phyloP scores from a whole-genome alignment of 2,888 invertebrate species.

The Capitulum mitella region DNA sequence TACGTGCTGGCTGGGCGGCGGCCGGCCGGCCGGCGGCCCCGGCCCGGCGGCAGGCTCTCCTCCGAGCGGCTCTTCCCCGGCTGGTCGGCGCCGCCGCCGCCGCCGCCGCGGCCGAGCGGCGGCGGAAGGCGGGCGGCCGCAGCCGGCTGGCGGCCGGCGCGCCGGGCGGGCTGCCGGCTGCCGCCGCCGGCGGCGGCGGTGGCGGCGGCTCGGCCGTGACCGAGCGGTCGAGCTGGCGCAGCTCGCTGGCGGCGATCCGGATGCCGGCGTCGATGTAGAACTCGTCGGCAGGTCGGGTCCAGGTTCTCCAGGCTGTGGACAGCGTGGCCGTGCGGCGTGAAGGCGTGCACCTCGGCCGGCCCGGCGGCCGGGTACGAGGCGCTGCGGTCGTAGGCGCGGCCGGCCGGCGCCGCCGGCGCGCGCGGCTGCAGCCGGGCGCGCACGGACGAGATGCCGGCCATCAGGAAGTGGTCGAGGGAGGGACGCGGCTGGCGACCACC shows the following conservation, averaged over 20 bases:
- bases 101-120: not conserved
- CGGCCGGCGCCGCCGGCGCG: constrained; percentile 29
- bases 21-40: not conserved
- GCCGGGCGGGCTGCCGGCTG: not conserved
- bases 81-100: not conserved
- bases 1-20: constrained; percentile 11
- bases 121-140: not conserved
- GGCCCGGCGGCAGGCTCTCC: not conserved
- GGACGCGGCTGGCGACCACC: constrained; percentile 24
- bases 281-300: constrained; percentile 39
- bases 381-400: constrained; percentile 10
- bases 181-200: not conserved
- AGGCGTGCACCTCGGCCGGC: not conserved
- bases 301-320: constrained; percentile 36
- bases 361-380: constrained; percentile 17
- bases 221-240: constrained; percentile 24
- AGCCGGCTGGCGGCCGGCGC: not conserved
- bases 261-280: constrained; percentile 39
- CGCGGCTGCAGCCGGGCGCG: constrained; percentile 30
- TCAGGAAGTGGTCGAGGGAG: constrained; percentile 31
- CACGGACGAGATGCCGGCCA: constrained; percentile 27
- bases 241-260: constrained; percentile 37
- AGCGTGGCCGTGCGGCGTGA: constrained; percentile 30
- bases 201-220: not conserved
- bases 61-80: not conserved